phyloP scores from a whole-genome alignment of 2,888 invertebrate species.

The Leistus spinibarbis region DNA sequence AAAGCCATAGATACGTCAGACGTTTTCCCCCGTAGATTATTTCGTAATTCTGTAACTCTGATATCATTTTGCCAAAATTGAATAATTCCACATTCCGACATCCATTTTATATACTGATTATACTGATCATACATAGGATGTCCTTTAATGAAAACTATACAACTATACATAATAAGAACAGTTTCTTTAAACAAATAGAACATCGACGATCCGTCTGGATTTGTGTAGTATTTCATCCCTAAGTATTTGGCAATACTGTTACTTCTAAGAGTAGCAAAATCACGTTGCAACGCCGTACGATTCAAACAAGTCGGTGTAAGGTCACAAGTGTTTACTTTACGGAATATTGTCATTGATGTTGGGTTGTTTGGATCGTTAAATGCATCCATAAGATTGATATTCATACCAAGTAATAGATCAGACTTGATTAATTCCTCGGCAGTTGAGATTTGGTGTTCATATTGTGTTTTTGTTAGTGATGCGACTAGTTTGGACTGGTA shows the following conservation, averaged over 20 bases:
- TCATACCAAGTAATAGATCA: constrained; percentile 8
- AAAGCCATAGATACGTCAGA: not conserved
- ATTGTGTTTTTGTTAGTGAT: constrained; percentile 4
- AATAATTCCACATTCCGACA: constrained; percentile 11
- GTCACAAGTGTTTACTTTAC: not conserved
- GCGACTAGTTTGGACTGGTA: constrained; percentile 10
- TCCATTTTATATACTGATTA: not conserved
- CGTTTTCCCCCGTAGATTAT: not conserved
- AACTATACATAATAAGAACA: not conserved
- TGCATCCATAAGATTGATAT: not conserved
- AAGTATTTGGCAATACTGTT: not conserved
- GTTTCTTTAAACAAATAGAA: not conserved
- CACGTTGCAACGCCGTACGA: not conserved
- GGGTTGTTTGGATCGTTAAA: not conserved
- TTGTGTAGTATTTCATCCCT: not conserved
- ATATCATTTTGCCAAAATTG: not conserved
- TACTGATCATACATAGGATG: constrained; percentile 15
- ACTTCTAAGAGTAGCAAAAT: not conserved
- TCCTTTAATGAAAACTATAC: not conserved
- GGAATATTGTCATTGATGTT: not conserved
- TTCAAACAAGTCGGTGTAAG: not conserved
- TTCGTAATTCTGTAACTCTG: not conserved
- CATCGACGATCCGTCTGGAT: not conserved
- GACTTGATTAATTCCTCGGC: constrained; percentile 7
- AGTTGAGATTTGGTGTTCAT: constrained; percentile 23